Base-by-base conservation (phyloP, 2,113 vertebrate species). In the Hippocampus barbouri region DNA sequence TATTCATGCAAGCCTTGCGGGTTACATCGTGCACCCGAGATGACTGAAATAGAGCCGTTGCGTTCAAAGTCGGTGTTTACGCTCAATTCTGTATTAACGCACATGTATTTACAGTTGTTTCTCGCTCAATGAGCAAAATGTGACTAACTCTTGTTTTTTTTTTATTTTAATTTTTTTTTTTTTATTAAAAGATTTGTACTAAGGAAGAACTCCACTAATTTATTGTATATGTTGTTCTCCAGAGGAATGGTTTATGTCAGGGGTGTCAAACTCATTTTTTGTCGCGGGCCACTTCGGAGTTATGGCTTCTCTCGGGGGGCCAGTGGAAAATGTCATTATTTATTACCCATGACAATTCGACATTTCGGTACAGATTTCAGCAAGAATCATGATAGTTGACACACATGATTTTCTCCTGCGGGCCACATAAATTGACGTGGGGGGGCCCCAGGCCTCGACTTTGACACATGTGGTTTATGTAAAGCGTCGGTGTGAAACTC, bases 211-310 rank as follows among this genome's bases (percentile, higher is more conserved):
- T 70, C 73, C 49, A 70, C 72, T 69, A 80, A 68, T 23, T 20
- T 45, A 45, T 45, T 47, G 38, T 21, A 30, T 79, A 64, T 41
- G 72, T 8, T n/a, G 72, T 66, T 80, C 53, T 49, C 71, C 53
- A 79, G 78, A 81, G 76, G 67, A 88, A 76, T 47, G 27, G 73
- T 54, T 54, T 81, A 73, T 30, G 5, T 38, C 34, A 38, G 34
- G 34, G 34, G 34, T 38, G 34, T 38, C 34, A 38, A 38, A 38
- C 34, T 38, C 34, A 5, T 38, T 38, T 38, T 34, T 34, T 34
- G 30, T 34, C 4, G 0, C 30, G 30, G 30, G 30, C 30, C 30
- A 34, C 30, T 34, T 5, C 30, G 30, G 30, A 30, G 30, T 34
- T 34, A 5, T 0, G 30, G 30, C 30, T 34, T 34, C 30, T 34